Evolutionary conservation across 2,797 vertebrate genomes (phyloP).

Genomic region (Sebastiscus albofasciatus): DNA sequence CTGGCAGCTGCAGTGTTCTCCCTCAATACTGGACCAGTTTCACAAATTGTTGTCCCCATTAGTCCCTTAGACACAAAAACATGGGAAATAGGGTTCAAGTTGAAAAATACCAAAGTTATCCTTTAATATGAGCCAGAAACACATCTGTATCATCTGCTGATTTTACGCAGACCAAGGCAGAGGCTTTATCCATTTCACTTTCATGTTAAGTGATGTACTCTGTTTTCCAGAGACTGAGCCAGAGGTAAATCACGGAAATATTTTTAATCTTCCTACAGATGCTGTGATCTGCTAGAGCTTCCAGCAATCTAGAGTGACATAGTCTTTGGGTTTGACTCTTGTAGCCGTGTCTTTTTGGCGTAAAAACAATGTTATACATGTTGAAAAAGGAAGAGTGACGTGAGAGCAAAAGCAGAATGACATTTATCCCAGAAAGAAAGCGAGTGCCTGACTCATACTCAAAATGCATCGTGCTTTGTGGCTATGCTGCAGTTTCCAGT

Average conservation of each 20-base stretch:
- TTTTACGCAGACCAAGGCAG: not conserved
- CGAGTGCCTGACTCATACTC: slow-evolving; percentile 22
- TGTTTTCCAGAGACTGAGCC: slow-evolving; percentile 25
- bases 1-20: too few relatives aligned
- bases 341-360: not conserved
- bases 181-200: slow-evolving; percentile 12
- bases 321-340: not conserved
- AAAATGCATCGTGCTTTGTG: slow-evolving; percentile 21
- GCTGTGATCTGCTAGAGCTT: not conserved
- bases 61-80: too few relatives aligned
- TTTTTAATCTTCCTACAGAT: not conserved
- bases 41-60: too few relatives aligned
- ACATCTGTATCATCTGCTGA: not conserved
- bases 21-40: too few relatives aligned
- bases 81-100: too few relatives aligned
- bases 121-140: not conserved
- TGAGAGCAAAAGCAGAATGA: not conserved
- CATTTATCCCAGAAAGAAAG: slow-evolving; percentile 16
- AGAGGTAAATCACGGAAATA: slow-evolving; percentile 13
- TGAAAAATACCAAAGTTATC: too few relatives aligned
- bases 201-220: not conserved
- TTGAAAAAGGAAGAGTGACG: not conserved
- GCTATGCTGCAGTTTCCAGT: slow-evolving; percentile 14
- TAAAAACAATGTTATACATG: not conserved
- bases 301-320: not conserved